These are phyloP conservation scores for Drosophila kurseongensis DNA, from an alignment of 1,140 invertebrate species.

Conservation along the genomic window DNA sequence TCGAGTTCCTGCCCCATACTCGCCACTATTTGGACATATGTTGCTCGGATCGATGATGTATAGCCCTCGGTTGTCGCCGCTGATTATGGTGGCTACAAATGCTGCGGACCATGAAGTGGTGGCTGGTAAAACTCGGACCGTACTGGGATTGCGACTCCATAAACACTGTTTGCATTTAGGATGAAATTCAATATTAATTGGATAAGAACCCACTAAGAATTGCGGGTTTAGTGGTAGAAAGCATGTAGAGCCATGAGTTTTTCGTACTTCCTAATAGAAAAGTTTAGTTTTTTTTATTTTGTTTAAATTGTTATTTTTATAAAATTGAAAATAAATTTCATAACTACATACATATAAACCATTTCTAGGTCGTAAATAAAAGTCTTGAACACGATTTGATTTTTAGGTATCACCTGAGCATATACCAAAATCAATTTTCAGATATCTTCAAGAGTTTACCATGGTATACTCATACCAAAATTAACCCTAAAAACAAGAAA, in stretches of 20 bases:
- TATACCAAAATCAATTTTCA: too few species aligned
- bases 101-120: slow-evolving; percentile 65
- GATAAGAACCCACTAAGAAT: slow-evolving; percentile 13
- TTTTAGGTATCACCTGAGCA: background rate
- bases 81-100: slow-evolving; percentile 70
- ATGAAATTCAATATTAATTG: slow-evolving; percentile 42
- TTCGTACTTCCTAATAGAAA: background rate
- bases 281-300: too few species aligned
- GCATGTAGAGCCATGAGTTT: background rate
- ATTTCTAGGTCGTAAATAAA: too few species aligned
- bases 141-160: background rate
- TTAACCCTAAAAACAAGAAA: too few species aligned
- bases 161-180: slow-evolving; percentile 23
- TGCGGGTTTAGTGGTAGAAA: slow-evolving; percentile 7
- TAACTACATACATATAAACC: too few species aligned
- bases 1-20: slow-evolving; percentile 8
- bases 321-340: too few species aligned
- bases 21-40: slow-evolving; percentile 77
- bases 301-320: too few species aligned
- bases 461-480: too few species aligned
- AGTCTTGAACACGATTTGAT: background rate
- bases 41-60: slow-evolving; percentile 65
- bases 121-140: slow-evolving; percentile 24
- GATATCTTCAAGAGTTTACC: too few species aligned
- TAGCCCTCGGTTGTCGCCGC: slow-evolving; percentile 31